These are phyloP conservation scores for Myrmecobius fasciatus DNA, from an alignment of 2,113 vertebrate genomes.

Conservation along the genomic window DNA sequence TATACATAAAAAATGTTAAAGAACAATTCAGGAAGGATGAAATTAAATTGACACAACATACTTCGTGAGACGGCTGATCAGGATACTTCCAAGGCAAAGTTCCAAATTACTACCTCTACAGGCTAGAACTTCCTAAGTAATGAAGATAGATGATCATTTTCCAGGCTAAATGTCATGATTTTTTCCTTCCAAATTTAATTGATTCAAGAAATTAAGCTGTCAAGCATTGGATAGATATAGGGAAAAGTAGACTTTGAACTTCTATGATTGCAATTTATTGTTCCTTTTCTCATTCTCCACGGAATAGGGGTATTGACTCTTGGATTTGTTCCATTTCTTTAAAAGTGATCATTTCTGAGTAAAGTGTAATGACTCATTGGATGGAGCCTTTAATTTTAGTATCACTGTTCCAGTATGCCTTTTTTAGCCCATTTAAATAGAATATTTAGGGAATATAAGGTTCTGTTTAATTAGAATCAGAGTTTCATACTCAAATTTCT, in stretches of 20 bases:
- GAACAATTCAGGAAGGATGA: constrained; percentile 26
- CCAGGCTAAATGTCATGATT: not conserved
- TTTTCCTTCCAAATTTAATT: constrained; percentile 16
- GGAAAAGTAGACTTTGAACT: constrained; percentile 16
- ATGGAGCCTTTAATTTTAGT: not conserved
- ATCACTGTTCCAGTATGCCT: not conserved
- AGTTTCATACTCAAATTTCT: not conserved
- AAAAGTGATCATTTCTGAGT: not conserved
- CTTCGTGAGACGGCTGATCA: not conserved
- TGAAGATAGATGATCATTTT: not conserved
- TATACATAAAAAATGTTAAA: not conserved
- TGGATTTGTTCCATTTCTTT: not conserved
- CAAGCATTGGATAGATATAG: not conserved
- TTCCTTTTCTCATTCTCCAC: constrained; percentile 25
- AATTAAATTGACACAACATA: constrained; percentile 4
- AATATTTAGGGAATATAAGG: not conserved
- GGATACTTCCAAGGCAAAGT: not conserved
- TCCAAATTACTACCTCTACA: not conserved
- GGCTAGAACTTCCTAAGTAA: not conserved
- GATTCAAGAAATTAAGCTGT: constrained; percentile 34
- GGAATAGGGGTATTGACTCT: not conserved
- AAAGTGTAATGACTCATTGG: constrained; percentile 24
- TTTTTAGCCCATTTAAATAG: not conserved
- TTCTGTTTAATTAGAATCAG: not conserved
- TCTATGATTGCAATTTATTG: not conserved